A percentile compares a stretch with the other conserved stretches of the same genome.
Evolutionary conservation across 2,113 vertebrate species (phyloP).

Genomic region (Bufo bufo): DNA sequence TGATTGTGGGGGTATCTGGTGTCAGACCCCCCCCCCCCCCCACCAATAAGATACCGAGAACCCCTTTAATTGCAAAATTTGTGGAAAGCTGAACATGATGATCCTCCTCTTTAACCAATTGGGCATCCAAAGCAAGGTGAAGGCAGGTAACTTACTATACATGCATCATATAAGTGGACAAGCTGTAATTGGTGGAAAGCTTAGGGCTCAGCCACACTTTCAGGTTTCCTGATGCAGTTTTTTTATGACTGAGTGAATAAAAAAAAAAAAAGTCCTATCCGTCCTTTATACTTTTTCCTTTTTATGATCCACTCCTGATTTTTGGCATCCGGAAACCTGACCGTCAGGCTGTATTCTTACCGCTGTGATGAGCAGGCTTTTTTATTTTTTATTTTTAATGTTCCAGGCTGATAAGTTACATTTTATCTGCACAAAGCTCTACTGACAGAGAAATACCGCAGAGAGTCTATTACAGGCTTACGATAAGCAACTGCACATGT

Average conservation of each 20-base stretch:
- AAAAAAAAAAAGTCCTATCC: too few relatives aligned
- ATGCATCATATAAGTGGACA: neutral
- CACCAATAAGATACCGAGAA: too few relatives aligned
- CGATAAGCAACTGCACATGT: slow-evolving; percentile 39
- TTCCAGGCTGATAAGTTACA: slow-evolving; percentile 41
- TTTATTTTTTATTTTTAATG: slow-evolving; percentile 39
- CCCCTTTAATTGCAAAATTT: neutral
- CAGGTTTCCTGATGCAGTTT: too few relatives aligned
- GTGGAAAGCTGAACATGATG: neutral
- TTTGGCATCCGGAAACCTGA: too few relatives aligned
- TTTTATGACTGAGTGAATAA: too few relatives aligned
- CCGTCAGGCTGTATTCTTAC: neutral
- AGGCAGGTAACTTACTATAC: slow-evolving; percentile 3
- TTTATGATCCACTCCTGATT: too few relatives aligned
- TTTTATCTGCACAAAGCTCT: slow-evolving; percentile 43
- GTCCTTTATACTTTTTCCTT: too few relatives aligned
- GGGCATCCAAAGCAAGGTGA: neutral
- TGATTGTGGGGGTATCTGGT: too few relatives aligned
- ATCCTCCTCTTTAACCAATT: neutral
- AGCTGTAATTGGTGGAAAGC: slow-evolving; percentile 24
- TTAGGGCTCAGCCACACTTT: too few relatives aligned
- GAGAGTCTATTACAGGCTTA: slow-evolving; percentile 50
- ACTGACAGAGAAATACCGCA: slow-evolving; percentile 21
- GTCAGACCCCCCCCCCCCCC: too few relatives aligned
- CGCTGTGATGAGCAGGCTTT: slow-evolving; percentile 10